Percentiles rank a stretch among this genome's conserved stretches.
phyloP scores from a whole-genome alignment of 53 echinoderm and acorn worm genomes.

The Paracentrotus lividus region DNA sequence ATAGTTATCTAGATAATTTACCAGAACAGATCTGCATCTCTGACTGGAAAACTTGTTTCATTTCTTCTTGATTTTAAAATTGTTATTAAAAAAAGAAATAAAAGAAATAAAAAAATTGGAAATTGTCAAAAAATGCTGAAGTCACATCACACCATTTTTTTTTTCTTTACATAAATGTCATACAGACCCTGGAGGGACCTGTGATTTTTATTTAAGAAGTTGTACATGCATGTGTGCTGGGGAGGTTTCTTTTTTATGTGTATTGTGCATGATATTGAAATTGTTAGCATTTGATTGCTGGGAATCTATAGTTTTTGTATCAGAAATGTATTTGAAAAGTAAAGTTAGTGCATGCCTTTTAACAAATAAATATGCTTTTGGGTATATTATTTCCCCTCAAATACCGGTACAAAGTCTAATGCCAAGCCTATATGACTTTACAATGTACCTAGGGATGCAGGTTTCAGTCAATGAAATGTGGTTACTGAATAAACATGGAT shows the following conservation, averaged over 20 bases:
- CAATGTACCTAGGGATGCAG: background rate
- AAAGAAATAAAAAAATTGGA: too few relatives aligned
- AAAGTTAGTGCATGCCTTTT: background rate
- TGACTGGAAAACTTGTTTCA: background rate
- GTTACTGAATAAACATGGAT: slow-evolving; percentile 19
- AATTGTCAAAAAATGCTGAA: too few relatives aligned
- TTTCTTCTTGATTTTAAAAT: background rate
- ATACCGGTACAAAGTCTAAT: background rate
- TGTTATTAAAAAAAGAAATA: too few relatives aligned
- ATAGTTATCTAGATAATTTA: background rate
- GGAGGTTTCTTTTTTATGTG: too few relatives aligned
- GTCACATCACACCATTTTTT: too few relatives aligned
- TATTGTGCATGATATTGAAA: too few relatives aligned
- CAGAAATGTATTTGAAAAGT: background rate
- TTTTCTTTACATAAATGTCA: too few relatives aligned
- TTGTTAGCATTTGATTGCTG: background rate
- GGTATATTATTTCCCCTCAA: background rate
- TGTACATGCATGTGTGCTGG: too few relatives aligned
- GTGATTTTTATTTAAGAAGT: too few relatives aligned
- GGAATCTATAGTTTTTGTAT: background rate
- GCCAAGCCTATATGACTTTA: background rate
- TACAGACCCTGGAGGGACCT: too few relatives aligned
- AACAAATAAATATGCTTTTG: background rate
- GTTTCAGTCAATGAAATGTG: slow-evolving; percentile 25
- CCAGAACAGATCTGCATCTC: background rate